Evolutionary conservation across 1,140 invertebrate genomes (phyloP).

Genomic region (Calliopsis andreniformis): DNA sequence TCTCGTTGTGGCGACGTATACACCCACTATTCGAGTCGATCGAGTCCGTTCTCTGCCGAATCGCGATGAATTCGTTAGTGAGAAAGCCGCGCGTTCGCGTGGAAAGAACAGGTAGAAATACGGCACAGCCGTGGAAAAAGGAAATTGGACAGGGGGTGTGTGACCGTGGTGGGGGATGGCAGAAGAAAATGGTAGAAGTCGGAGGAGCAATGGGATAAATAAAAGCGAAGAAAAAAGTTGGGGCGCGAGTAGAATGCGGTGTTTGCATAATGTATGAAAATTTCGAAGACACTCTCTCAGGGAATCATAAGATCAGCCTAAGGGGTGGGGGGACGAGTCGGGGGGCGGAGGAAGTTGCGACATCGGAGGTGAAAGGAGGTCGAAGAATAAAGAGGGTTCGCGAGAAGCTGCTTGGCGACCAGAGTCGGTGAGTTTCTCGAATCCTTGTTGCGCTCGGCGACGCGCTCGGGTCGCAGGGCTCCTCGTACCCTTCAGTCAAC

Average conservation of each 20-base stretch:
- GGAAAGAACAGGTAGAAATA: constrained; percentile 2
- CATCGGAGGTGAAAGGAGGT: constrained; percentile 26
- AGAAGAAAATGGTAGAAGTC: too few relatives aligned
- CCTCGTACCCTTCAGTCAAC: constrained; percentile 39
- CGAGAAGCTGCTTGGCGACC: constrained; percentile 11
- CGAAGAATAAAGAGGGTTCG: constrained; percentile 44
- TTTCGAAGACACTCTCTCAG: constrained; percentile 51
- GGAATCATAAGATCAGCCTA: constrained; percentile 37
- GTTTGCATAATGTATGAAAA: constrained; percentile 68
- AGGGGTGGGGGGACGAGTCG: not conserved
- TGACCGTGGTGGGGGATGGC: not conserved
- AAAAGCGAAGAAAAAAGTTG: constrained; percentile 23
- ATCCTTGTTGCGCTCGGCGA: not conserved
- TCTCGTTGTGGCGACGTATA: too few relatives aligned
- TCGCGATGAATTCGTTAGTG: constrained; percentile 11
- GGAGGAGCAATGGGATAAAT: constrained; percentile 18
- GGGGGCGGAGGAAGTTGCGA: not conserved
- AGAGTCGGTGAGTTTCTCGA: constrained; percentile 47
- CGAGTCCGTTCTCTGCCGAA: too few relatives aligned
- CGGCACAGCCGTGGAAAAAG: too few relatives aligned
- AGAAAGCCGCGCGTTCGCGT: not conserved
- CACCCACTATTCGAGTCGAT: not conserved
- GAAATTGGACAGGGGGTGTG: too few relatives aligned
- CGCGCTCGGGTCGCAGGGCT: constrained; percentile 8
- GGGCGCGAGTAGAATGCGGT: constrained; percentile 19